A percentile compares a stretch with the other conserved stretches of the same genome.
Conservation (phyloP, 1,140 invertebrate species). For the Pseudomyrmex sp. region DNA sequence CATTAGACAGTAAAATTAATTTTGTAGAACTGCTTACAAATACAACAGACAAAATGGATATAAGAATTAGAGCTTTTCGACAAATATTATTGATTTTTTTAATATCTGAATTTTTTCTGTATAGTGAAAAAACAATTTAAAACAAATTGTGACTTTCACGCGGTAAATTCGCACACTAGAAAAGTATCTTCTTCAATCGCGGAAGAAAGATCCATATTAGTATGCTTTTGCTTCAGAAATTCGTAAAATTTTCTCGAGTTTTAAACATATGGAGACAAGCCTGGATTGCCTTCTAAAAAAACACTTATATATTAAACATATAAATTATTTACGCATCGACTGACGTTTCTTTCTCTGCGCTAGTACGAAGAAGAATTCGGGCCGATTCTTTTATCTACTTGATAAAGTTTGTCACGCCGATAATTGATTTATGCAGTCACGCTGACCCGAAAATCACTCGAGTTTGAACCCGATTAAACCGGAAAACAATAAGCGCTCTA, state of each 20-base stretch:
- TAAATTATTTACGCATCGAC: too few species aligned
- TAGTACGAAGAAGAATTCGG: background rate
- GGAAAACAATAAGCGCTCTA: too few species aligned
- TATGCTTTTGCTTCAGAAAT: background rate
- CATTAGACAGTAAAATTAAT: too few species aligned
- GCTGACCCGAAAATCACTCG: too few species aligned
- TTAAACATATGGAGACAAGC: background rate
- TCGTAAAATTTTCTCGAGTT: slow-evolving; percentile 19
- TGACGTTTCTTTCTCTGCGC: background rate
- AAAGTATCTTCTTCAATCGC: slow-evolving; percentile 11
- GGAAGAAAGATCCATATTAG: slow-evolving; percentile 15
- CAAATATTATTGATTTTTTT: too few species aligned
- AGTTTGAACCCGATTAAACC: too few species aligned
- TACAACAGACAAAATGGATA: background rate
- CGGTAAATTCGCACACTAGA: background rate
- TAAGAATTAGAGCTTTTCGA: background rate
- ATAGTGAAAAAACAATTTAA: background rate
- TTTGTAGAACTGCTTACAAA: too few species aligned
- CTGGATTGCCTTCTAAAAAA: background rate
- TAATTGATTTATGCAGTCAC: too few species aligned
- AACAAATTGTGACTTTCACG: slow-evolving; percentile 19
- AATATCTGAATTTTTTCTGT: background rate
- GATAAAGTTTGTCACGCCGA: too few species aligned
- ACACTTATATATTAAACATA: too few species aligned
- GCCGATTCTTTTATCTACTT: background rate